Conservation (phyloP, 2,888 invertebrate species). For the Parnassius mnemosyne region DNA sequence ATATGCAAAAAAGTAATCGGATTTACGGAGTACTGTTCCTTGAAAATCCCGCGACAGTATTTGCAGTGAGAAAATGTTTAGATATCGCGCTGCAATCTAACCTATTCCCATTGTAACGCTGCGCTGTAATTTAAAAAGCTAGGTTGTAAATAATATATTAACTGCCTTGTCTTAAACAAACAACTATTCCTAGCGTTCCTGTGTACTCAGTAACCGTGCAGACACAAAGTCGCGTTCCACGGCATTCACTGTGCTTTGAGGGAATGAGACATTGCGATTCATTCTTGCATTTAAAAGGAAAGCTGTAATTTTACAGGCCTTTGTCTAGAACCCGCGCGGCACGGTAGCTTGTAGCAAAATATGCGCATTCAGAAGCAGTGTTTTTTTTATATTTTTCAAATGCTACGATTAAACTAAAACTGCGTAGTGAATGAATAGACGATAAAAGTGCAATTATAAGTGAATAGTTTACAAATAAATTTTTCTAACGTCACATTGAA, state of each 20-base stretch:
- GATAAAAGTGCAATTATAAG: constrained; percentile 8
- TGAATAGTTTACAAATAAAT: not conserved
- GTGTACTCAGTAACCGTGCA: constrained; percentile 52
- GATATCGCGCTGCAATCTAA: no score
- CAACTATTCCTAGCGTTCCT: constrained; percentile 33
- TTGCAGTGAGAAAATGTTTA: no score
- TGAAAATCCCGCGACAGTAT: no score
- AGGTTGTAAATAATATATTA: constrained; percentile 24
- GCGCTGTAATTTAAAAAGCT: constrained; percentile 21
- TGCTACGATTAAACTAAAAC: constrained; percentile 55
- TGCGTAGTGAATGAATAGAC: constrained; percentile 12
- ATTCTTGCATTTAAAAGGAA: constrained; percentile 78
- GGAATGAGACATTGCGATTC: constrained; percentile 75
- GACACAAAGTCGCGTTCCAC: constrained; percentile 49
- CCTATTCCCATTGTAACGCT: not conserved
- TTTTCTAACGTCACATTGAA: not conserved
- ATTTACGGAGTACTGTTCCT: no score
- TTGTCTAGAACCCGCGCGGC: constrained; percentile 60
- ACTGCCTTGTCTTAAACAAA: constrained; percentile 12
- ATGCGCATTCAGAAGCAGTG: constrained; percentile 70
- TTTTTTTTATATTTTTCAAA: constrained; percentile 72
- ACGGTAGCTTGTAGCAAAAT: constrained; percentile 63
- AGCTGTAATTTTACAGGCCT: constrained; percentile 77
- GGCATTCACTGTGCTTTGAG: constrained; percentile 70
- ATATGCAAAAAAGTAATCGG: no score